A percentile compares a stretch with the other conserved stretches of the same genome.
Conservation (phyloP, 2,113 vertebrate genomes). For the Dromas ardeola region DNA sequence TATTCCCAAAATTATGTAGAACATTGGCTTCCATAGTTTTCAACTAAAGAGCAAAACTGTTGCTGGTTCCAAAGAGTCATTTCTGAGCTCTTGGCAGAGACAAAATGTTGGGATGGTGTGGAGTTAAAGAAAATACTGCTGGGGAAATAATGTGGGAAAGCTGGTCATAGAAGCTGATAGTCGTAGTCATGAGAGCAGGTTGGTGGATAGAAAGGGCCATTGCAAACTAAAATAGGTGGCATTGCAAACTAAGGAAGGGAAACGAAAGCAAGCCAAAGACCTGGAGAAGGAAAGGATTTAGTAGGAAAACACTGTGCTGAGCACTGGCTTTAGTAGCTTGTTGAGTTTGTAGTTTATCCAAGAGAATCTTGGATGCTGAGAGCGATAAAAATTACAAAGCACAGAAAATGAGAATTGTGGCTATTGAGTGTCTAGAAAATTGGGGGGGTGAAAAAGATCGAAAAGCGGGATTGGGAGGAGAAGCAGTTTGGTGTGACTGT, state of each 20-base stretch:
- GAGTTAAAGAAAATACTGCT: neutral
- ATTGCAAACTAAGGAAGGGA: neutral
- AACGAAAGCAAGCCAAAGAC: neutral
- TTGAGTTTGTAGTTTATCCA: neutral
- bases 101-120: neutral
- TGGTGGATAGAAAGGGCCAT: neutral
- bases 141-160: neutral
- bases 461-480: neutral
- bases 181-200: rapidly evolving
- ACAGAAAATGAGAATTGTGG: neutral
- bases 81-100: neutral
- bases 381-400: neutral
- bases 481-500: neutral
- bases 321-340: neutral
- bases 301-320: neutral
- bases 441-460: neutral
- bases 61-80: neutral
- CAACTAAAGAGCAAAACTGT: neutral
- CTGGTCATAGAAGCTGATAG: neutral
- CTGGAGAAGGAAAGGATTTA: neutral
- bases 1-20: neutral
- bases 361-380: neutral
- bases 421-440: neutral
- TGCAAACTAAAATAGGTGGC: neutral
- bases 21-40: neutral